Evolutionary conservation across 2,113 vertebrate species (phyloP).

Genomic region (Empidonax alnorum): DNA sequence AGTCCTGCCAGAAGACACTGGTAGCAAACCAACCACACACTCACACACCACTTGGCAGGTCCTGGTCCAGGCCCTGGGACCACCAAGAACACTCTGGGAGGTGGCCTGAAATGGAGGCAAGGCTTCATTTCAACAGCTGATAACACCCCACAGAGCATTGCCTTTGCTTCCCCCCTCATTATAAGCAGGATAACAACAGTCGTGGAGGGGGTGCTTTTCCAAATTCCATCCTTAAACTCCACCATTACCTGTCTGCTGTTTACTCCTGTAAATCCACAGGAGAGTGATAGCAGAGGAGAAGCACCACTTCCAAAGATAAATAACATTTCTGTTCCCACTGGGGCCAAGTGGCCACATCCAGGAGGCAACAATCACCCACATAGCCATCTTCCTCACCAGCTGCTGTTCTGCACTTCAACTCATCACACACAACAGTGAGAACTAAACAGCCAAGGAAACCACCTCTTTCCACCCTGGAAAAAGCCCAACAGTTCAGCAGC

Average conservation of each 20-base stretch:
- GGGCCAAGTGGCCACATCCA: background rate
- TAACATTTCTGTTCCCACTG: background rate
- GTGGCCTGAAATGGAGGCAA: background rate
- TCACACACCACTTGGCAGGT: background rate
- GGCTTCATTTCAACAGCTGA: background rate
- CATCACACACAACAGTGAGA: background rate
- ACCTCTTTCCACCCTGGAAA: background rate
- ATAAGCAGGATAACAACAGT: background rate
- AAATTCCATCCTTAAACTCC: background rate
- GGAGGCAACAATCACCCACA: background rate
- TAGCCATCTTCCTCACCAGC: fast-evolving
- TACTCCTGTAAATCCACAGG: background rate
- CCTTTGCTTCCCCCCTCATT: background rate
- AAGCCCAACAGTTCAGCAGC: background rate
- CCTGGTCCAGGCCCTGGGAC: background rate
- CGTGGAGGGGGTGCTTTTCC: fast-evolving
- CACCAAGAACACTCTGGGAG: background rate
- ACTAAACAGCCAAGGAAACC: background rate
- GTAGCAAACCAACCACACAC: background rate
- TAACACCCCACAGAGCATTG: background rate
- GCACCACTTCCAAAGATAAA: background rate
- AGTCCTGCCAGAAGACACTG: background rate
- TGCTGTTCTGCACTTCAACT: background rate
- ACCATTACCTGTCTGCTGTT: background rate
- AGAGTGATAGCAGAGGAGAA: background rate